A percentile compares a stretch with the other conserved stretches of the same genome.
These are phyloP conservation scores for Zelleria hepariella DNA, from an alignment of 2,888 invertebrate genomes.

Conservation along the genomic window DNA sequence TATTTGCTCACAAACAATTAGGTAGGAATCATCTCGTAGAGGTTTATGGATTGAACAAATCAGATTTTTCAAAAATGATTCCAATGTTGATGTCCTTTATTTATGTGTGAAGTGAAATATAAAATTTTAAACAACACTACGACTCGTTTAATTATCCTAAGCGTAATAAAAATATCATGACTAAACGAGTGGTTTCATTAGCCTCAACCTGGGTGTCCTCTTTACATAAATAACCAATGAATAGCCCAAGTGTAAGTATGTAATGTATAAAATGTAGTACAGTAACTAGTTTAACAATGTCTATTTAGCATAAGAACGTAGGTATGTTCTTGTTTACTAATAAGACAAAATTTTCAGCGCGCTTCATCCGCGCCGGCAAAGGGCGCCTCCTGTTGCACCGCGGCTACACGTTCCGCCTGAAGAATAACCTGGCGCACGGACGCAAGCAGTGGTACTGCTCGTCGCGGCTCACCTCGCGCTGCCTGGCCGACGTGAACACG, in stretches of 20 bases:
- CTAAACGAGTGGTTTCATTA: background rate
- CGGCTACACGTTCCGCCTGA: constrained; percentile 64
- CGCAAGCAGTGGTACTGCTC: constrained; percentile 69
- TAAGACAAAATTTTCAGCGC: constrained; percentile 30
- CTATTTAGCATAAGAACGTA: background rate
- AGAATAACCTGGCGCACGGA: constrained; percentile 65
- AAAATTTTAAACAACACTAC: constrained; percentile 6
- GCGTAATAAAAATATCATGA: background rate
- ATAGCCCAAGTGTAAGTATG: background rate
- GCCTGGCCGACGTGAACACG: constrained; percentile 63
- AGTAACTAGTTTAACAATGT: background rate
- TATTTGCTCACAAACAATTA: background rate
- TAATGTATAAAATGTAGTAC: too few species aligned
- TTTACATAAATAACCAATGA: background rate
- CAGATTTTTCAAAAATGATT: background rate
- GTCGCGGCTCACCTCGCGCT: constrained; percentile 60
- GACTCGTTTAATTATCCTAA: background rate
- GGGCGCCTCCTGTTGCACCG: constrained; percentile 59
- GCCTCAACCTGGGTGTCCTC: background rate
- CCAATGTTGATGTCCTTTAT: background rate
- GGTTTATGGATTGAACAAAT: background rate
- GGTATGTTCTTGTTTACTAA: background rate
- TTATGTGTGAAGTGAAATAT: background rate
- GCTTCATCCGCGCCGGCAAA: constrained; percentile 65
- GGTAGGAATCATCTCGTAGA: background rate